Percentiles rank a stretch among this genome's conserved stretches.
phyloP scores from a whole-genome alignment of 37 sponge, comb jelly and placozoan species.

The Spongilla lacustris region DNA sequence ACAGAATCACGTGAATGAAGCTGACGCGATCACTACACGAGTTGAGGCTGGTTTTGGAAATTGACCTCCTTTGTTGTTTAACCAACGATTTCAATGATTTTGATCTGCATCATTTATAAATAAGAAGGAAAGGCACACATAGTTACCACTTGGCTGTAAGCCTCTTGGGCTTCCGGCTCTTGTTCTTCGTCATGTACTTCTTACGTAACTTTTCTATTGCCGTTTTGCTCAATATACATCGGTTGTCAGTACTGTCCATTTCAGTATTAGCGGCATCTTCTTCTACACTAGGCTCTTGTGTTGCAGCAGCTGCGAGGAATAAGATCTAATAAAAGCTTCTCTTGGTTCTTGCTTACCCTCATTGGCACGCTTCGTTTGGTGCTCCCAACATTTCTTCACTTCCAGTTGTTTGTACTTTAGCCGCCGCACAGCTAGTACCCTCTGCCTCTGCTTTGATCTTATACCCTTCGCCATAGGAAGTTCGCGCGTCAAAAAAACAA shows the following conservation, averaged over 20 bases:
- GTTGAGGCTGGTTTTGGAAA: not conserved
- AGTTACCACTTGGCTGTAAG: not conserved
- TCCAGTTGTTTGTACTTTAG: conserved; percentile 64
- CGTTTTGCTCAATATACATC: not conserved
- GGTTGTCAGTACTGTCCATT: not conserved
- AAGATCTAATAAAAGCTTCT: not conserved
- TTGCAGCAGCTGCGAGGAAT: not conserved
- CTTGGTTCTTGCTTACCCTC: not conserved
- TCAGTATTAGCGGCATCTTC: not conserved
- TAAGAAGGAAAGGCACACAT: not conserved
- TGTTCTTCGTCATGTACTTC: not conserved
- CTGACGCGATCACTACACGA: not conserved
- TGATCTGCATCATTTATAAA: not conserved
- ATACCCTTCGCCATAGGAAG: conserved; percentile 82
- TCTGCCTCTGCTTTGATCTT: conserved; percentile 77
- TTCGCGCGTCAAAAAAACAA: not conserved
- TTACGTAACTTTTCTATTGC: not conserved
- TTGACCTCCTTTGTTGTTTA: not conserved
- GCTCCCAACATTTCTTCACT: conserved; percentile 59
- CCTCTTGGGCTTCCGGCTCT: not conserved
- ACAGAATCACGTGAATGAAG: not conserved
- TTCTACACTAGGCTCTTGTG: not conserved
- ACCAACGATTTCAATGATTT: not conserved
- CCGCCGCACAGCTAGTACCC: conserved; percentile 41
- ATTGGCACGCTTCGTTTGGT: conserved; percentile 22